Percentiles rank a stretch among this genome's conserved stretches.
Evolutionary conservation across 2,888 invertebrate genomes (phyloP).

Genomic region (Lithodes maja): DNA sequence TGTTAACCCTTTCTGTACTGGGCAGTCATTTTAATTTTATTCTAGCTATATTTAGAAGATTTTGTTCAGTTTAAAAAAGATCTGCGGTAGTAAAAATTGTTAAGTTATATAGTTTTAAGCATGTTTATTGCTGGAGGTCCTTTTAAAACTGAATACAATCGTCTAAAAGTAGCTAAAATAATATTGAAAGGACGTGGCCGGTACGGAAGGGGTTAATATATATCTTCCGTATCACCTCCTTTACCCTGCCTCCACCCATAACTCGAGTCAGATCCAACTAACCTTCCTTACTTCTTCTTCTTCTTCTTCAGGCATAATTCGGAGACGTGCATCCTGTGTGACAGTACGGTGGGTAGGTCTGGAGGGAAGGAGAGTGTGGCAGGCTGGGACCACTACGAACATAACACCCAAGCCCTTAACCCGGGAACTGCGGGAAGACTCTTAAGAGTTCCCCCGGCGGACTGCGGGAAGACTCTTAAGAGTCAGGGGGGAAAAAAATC

Average conservation of each 20-base stretch:
- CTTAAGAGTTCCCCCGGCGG: too few relatives aligned
- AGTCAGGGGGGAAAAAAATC: too few relatives aligned
- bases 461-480: too few relatives aligned
- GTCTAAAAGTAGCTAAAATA: not conserved
- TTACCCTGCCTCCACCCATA: not conserved
- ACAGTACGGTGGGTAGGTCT: conserved; percentile 77
- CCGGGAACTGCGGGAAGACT: too few relatives aligned
- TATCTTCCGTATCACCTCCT: not conserved
- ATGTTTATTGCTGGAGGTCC: not conserved
- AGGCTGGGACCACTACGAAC: conserved; percentile 74
- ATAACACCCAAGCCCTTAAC: not conserved
- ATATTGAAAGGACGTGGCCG: too few relatives aligned
- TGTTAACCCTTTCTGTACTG: too few relatives aligned
- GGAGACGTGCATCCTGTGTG: conserved; percentile 77
- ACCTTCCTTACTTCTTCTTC: not conserved
- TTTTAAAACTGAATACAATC: not conserved
- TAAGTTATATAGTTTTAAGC: not conserved
- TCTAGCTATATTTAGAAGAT: too few relatives aligned
- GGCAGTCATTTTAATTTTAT: too few relatives aligned
- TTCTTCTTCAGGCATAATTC: not conserved
- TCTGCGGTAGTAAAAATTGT: too few relatives aligned
- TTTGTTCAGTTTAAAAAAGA: too few relatives aligned
- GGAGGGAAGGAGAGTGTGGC: conserved; percentile 72
- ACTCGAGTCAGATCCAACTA: not conserved
- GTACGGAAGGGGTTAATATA: not conserved